These are phyloP conservation scores for Euplagia quadripunctaria DNA, from an alignment of 2,888 invertebrate species.

Conservation along the genomic window DNA sequence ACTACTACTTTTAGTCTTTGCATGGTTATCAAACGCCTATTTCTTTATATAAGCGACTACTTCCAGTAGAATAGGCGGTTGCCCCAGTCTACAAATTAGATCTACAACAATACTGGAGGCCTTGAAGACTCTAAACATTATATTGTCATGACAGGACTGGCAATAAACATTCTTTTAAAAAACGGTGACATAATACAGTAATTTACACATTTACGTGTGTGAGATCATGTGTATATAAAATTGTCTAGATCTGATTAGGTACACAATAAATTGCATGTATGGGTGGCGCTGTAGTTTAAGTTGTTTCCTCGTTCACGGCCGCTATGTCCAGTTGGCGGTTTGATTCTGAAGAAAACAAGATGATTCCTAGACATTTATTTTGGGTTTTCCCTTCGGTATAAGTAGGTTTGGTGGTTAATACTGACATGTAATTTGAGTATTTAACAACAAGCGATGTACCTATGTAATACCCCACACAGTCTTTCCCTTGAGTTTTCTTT, in stretches of 20 bases:
- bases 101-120: no score
- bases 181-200: background rate
- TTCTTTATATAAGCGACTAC: background rate
- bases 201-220: background rate
- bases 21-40: background rate
- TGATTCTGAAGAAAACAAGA: no score
- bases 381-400: no score
- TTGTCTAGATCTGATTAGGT: background rate
- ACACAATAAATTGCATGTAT: background rate
- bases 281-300: background rate
- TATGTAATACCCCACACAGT: no score
- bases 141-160: background rate
- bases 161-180: background rate
- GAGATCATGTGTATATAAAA: constrained; percentile 5
- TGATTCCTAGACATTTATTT: no score
- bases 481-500: no score
- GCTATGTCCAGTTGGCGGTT: background rate
- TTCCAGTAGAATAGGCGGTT: background rate
- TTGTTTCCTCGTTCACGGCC: background rate
- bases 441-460: no score
- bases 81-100: background rate
- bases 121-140: background rate
- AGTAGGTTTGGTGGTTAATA: no score
- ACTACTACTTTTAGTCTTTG: background rate
- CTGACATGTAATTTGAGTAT: no score